A percentile compares a stretch with the other conserved stretches of the same genome.
These are phyloP conservation scores for Ectemnius continuus DNA, from an alignment of 2,888 invertebrate species.

Conservation along the genomic window DNA sequence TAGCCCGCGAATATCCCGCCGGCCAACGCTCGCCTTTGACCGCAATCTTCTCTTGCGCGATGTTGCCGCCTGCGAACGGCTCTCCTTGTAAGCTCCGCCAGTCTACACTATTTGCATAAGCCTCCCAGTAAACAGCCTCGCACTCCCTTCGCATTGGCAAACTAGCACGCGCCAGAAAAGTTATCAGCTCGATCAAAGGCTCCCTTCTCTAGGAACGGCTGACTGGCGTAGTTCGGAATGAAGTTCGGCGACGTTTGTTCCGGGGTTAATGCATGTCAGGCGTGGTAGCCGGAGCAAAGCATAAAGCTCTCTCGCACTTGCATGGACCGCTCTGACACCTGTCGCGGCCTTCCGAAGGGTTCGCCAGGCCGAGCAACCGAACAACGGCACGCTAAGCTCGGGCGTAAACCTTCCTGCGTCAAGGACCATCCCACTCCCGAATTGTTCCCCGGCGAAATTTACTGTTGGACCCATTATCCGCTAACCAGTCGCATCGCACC, in stretches of 20 bases:
- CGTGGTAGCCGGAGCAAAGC: background rate
- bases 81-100: no score
- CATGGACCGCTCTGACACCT: constrained; percentile 25
- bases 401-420: constrained; percentile 22
- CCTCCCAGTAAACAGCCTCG: no score
- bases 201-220: background rate
- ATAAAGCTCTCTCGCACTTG: constrained; percentile 31
- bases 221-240: background rate
- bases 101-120: no score
- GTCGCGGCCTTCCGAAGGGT: constrained; percentile 20
- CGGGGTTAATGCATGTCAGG: background rate
- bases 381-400: constrained; percentile 38
- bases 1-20: background rate
- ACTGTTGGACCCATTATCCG: constrained; percentile 6
- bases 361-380: constrained; percentile 35
- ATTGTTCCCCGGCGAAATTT: constrained; percentile 30
- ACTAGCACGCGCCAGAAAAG: no score
- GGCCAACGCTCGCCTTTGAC: constrained; percentile 2
- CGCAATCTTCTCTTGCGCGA: constrained; percentile 3
- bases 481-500: background rate
- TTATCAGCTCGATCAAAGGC: no score
- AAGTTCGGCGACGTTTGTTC: background rate
- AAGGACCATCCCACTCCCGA: constrained; percentile 28
- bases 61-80: background rate
- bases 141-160: no score